Evolutionary conservation across 2,113 vertebrate genomes (phyloP), one percentile per base, ranked within the genome.

Genomic region (Tenebrosternarchus preto): DNA sequence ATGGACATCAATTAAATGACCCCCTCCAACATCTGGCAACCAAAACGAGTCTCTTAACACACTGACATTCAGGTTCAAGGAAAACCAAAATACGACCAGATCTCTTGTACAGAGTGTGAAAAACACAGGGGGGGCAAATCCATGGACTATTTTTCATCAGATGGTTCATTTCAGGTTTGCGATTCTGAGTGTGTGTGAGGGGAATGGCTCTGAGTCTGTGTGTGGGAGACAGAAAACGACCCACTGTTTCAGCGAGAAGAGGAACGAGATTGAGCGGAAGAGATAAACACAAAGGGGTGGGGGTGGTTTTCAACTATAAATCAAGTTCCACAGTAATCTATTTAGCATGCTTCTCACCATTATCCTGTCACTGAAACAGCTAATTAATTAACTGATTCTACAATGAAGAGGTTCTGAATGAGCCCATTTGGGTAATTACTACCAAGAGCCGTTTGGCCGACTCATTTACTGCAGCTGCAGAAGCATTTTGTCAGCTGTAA

Each of bases 311-410:
- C 94, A 90, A 94, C 90, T 92, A 96, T 98, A 96, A 96, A 96
- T 98, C 96, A 98, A 93, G 92, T 94, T 94, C 92, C 88, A 88
- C 94, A 90, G 91, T 94, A 94, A 93, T 94, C 96, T 95, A 96
- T 97, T 96, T 97, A 97, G 96, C 96, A 95, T 95, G 95, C 95
- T 96, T 95, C n/a, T 94, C 93, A 93, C 94, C 93, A 92, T 94
- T 90, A 94, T 95, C 94, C 95, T 96, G 96, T 97, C 96, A 97
- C 94, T 94, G 96, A 97, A 98, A 98, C 96, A 96, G 94, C 96
- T 97, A 97, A 98, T 97, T 98, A 97, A 98, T 98, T 96, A 98
- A 96, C 95, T 96, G 95, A 96, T 96, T 95, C 95, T 77, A 93
- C 95, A 94, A 97, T 97, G 96, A 96, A 97, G 96, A 96, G 95